Conservation (phyloP, 2,888 invertebrate genomes). For the Drosophila peninsularis region DNA sequence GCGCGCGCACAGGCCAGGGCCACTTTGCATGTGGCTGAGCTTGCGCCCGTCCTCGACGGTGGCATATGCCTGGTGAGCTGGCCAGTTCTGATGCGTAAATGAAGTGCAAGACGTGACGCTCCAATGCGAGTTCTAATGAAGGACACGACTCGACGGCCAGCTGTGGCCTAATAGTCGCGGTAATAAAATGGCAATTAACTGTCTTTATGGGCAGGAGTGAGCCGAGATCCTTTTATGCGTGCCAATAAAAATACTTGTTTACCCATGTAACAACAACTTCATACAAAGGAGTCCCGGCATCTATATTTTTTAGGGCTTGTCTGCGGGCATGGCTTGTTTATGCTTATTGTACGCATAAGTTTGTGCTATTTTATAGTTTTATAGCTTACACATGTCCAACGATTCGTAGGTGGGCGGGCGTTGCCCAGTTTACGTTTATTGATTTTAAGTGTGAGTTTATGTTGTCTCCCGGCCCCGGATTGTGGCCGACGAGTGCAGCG, state of each 20-base stretch:
- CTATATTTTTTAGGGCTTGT: conserved; percentile 43
- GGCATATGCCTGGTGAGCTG: conserved; percentile 51
- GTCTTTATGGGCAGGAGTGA: conserved; percentile 59
- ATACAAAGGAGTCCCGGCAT: conserved; percentile 36
- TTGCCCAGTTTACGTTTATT: conserved; percentile 73
- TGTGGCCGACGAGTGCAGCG: conserved; percentile 31
- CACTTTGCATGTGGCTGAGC: conserved; percentile 65
- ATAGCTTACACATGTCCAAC: conserved; percentile 62
- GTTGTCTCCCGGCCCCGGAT: conserved; percentile 36
- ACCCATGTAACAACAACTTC: conserved; percentile 77
- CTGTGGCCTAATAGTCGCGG: conserved; percentile 69
- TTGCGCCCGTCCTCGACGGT: conserved; percentile 27
- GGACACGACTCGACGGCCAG: conserved; percentile 31
- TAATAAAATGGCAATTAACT: conserved; percentile 80
- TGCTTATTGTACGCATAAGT: conserved; percentile 73
- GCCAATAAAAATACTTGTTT: conserved; percentile 79
- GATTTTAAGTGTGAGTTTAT: conserved; percentile 79
- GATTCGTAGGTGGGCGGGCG: conserved; percentile 61
- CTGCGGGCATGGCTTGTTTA: conserved; percentile 52
- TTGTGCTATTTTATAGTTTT: conserved; percentile 75
- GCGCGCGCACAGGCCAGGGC: conserved; percentile 44
- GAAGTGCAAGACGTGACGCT: conserved; percentile 41
- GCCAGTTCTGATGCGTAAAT: conserved; percentile 59
- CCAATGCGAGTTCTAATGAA: conserved; percentile 55
- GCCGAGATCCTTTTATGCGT: conserved; percentile 72